phyloP scores from a whole-genome alignment of 2,888 invertebrate species.

The Aspidapion aeneum region DNA sequence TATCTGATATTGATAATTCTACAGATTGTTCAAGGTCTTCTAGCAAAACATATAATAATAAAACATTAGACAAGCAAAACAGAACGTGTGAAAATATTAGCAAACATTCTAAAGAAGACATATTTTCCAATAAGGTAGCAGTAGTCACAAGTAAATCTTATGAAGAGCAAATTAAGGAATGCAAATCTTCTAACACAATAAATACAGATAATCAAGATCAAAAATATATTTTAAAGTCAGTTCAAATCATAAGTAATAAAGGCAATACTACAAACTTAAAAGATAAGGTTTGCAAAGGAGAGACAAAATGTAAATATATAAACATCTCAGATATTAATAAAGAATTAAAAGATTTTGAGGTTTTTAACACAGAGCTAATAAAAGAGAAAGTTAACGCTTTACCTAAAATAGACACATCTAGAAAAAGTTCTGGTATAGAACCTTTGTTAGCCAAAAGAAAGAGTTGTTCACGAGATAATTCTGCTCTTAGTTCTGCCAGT shows the following conservation, averaged over 20 bases:
- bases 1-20: slow-evolving; percentile 9
- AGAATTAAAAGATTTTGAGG: not conserved
- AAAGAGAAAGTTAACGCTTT: not conserved
- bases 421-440: too few species aligned
- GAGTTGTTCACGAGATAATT: not conserved
- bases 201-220: not conserved
- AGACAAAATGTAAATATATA: too few species aligned
- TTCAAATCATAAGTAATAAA: not conserved
- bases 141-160: too few species aligned
- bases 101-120: not conserved
- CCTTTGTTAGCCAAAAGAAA: not conserved
- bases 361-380: too few species aligned
- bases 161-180: too few species aligned
- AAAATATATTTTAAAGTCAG: not conserved
- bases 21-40: too few species aligned
- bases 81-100: too few species aligned
- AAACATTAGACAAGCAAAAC: too few species aligned
- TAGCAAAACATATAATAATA: too few species aligned
- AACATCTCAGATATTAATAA: not conserved
- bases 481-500: slow-evolving; percentile 7
- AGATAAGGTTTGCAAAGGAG: too few species aligned
- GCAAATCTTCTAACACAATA: not conserved
- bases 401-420: not conserved
- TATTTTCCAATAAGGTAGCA: too few species aligned
- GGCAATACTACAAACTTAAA: too few species aligned